Conservation (phyloP, 2,888 invertebrate species). For the Seladonia tumulorum region DNA sequence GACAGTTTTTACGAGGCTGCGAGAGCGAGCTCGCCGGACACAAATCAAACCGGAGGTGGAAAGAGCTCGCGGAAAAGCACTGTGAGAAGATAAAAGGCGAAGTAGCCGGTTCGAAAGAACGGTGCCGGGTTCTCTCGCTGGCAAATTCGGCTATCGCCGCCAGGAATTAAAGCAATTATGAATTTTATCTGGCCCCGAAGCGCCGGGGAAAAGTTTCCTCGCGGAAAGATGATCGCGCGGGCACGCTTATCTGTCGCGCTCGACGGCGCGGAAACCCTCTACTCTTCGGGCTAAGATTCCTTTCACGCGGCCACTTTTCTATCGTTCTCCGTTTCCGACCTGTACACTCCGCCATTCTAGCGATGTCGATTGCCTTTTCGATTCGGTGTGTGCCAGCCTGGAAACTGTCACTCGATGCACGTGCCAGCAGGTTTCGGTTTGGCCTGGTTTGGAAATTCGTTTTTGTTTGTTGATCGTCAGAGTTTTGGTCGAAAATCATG, state of each 20-base stretch:
- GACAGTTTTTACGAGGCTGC: background rate
- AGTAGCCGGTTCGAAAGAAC: background rate
- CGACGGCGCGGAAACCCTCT: slow-evolving; percentile 50
- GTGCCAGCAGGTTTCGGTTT: background rate
- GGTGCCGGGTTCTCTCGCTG: background rate
- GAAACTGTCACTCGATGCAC: background rate
- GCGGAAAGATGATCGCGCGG: slow-evolving; percentile 42
- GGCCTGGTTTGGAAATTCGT: background rate
- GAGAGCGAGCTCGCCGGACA: background rate
- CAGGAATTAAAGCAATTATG: slow-evolving; percentile 11
- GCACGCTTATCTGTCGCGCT: slow-evolving; percentile 55
- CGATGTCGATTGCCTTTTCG: background rate
- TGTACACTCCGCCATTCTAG: background rate
- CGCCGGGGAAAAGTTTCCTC: slow-evolving; percentile 50
- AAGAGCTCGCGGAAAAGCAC: background rate
- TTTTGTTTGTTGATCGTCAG: no score
- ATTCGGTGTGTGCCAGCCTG: background rate
- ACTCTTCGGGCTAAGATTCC: slow-evolving; percentile 36
- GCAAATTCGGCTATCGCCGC: background rate
- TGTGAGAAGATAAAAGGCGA: background rate
- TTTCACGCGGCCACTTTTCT: slow-evolving; percentile 23
- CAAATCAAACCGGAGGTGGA: background rate
- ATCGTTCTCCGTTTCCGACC: slow-evolving; percentile 9
- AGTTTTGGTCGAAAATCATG: no score
- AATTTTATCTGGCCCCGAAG: slow-evolving; percentile 1